Percentiles rank a stretch among this genome's conserved stretches.
phyloP scores from a whole-genome alignment of 2,888 invertebrate genomes.

The Gortyna flavago region DNA sequence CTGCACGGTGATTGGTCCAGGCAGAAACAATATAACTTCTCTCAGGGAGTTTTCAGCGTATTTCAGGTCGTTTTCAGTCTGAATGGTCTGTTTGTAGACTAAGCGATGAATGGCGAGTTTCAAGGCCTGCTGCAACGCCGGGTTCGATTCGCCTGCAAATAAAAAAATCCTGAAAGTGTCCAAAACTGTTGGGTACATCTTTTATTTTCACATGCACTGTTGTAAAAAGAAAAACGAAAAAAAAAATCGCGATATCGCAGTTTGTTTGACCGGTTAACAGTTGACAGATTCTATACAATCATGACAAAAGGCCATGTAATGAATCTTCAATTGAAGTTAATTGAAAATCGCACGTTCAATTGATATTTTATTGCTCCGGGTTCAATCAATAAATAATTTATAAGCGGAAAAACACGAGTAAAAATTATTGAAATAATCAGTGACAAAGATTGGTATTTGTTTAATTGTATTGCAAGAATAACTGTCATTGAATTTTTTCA shows the following conservation, averaged over 20 bases:
- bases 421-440: constrained; percentile 22
- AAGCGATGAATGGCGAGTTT: constrained; percentile 77
- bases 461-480: neutral
- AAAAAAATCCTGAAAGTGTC: constrained; percentile 88
- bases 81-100: constrained; percentile 74
- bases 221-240: neutral
- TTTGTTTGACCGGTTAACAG: neutral
- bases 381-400: neutral
- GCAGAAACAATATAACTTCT: constrained; percentile 76
- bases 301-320: constrained; percentile 32
- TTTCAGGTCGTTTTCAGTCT: constrained; percentile 76
- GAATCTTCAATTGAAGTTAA: constrained; percentile 19
- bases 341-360: neutral
- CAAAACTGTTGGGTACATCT: constrained; percentile 78
- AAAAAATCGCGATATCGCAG: neutral
- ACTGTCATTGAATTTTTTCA: constrained; percentile 14
- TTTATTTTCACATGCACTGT: constrained; percentile 61
- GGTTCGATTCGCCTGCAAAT: constrained; percentile 76
- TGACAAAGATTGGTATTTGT: neutral
- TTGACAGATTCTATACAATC: constrained; percentile 14
- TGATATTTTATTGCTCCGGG: neutral
- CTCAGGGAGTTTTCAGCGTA: constrained; percentile 67
- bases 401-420: constrained; percentile 1
- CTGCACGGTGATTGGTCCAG: constrained; percentile 92
- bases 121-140: constrained; percentile 68